Base-by-base conservation (phyloP, 2,888 invertebrate genomes). In the Andrena bucephala region DNA sequence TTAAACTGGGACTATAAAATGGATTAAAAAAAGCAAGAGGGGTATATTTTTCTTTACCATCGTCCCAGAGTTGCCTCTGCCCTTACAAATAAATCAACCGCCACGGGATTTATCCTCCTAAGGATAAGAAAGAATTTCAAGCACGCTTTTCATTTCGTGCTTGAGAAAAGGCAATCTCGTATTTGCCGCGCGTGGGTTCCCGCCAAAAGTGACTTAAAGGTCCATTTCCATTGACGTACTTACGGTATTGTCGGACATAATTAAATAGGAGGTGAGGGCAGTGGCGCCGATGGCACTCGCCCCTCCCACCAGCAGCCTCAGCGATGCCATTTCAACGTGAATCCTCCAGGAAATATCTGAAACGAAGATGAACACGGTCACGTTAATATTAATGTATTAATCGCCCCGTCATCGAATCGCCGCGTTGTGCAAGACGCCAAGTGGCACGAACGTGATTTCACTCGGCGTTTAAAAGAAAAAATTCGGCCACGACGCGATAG, bases 281-380 rank as follows among this genome's bases (percentile, higher is more conserved):
- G 96, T 96, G 16, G 96, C 95, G 63, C 95, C 95, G 20, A 95
- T 95, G 1, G 96, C 95, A 83, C 96, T 94, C 69, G 96, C 95
- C 57, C 95, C 95, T 29, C 96, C 94, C 81, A 96, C 94, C 84
- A 96, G 92, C 92, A 95, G 83, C 85, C 90, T 91, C 72, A 93
- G 83, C 71, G 92, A 91, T 63, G 93, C 92, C 93, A 93, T 93
- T 69, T 65, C 89, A 36, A 24, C 50, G 62, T 80, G 69, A 62
- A 85, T 85, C 71, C 83, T 75, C 31, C 75, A 6, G 50, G 60
- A 81, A 79, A 74, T 48, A 84, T 67, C 87, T 87, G 69, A n/a
- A 87, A 87, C 27, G 4, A 60, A 48, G 0, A 66, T 24, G 62
- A 63, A 75, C 5, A 29, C 2, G 13, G 20, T 6, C 13, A n/a